A percentile compares a stretch with the other conserved stretches of the same genome.
phyloP scores from a whole-genome alignment of 2,113 vertebrate species.

The Cyphomyrus discorhynchus region DNA sequence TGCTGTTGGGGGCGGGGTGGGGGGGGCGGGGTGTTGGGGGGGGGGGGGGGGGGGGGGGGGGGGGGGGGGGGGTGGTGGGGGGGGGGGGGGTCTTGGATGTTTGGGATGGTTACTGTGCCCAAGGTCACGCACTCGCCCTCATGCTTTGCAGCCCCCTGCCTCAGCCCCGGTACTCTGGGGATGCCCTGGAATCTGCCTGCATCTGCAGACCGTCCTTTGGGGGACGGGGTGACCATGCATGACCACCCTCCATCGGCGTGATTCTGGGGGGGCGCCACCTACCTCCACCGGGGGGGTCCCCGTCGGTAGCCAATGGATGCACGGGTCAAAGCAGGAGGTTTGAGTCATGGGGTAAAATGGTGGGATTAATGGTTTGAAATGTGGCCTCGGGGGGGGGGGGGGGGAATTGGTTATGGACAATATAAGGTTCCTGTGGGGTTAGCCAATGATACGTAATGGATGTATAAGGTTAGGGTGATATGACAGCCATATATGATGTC shows the following conservation, averaged over 20 bases:
- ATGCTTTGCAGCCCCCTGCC: not conserved
- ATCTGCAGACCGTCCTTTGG: not conserved
- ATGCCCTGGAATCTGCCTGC: not conserved
- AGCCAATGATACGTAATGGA: not conserved
- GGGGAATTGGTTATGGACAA: not conserved
- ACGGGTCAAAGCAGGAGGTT: not conserved
- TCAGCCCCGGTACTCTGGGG: not conserved
- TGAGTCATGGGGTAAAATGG: not conserved
- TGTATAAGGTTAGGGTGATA: not conserved
- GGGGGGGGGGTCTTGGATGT: not conserved
- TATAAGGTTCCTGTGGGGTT: not conserved
- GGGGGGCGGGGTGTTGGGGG: too few relatives aligned
- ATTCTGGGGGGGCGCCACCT: not conserved
- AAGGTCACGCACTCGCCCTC: too few relatives aligned
- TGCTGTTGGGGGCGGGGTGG: too few relatives aligned
- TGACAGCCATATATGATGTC: not conserved
- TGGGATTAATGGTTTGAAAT: not conserved
- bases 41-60: too few relatives aligned
- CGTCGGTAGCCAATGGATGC: not conserved
- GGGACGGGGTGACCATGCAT: not conserved
- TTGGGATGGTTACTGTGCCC: not conserved
- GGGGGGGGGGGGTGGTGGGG: too few relatives aligned
- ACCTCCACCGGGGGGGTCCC: not conserved
- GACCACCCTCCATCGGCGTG: not conserved
- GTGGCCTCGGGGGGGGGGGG: not conserved